These are phyloP conservation scores for Acleris cristana DNA, from an alignment of 2,888 invertebrate species.

Conservation along the genomic window DNA sequence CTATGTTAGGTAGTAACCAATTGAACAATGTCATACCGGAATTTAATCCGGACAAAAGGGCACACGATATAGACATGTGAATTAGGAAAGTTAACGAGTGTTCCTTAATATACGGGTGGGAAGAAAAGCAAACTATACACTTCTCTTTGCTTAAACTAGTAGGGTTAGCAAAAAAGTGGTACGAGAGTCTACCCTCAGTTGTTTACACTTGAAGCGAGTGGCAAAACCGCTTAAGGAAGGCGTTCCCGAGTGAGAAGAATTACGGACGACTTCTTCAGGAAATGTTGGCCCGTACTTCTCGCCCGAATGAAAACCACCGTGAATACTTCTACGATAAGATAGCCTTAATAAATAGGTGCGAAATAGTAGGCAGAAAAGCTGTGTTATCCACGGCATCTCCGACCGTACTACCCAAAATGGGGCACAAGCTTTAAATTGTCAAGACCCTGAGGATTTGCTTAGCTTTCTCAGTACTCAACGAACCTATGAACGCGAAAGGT, in stretches of 20 bases:
- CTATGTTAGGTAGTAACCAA: not conserved
- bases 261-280: constrained; percentile 40
- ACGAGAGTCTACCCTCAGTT: constrained; percentile 37
- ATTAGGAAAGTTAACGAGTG: constrained; percentile 42
- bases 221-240: constrained; percentile 38
- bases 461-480: not conserved
- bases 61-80: constrained; percentile 30
- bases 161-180: constrained; percentile 43
- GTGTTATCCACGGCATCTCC: constrained; percentile 39
- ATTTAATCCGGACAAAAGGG: not conserved
- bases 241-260: constrained; percentile 41
- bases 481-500: too few species aligned
- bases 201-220: constrained; percentile 41
- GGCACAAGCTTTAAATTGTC: constrained; percentile 11
- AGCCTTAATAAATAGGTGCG: constrained; percentile 38
- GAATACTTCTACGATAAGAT: constrained; percentile 41
- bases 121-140: constrained; percentile 38
- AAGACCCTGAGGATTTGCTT: not conserved
- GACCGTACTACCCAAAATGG: constrained; percentile 16
- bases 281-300: constrained; percentile 37
- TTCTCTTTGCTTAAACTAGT: constrained; percentile 40
- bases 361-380: constrained; percentile 40
- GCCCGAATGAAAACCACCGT: constrained; percentile 30
- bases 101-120: constrained; percentile 38
- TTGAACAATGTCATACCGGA: constrained; percentile 6